A percentile compares a stretch with the other conserved stretches of the same genome.
Evolutionary conservation across 2,113 vertebrate species (phyloP).

Genomic region (Aepyceros melampus): DNA sequence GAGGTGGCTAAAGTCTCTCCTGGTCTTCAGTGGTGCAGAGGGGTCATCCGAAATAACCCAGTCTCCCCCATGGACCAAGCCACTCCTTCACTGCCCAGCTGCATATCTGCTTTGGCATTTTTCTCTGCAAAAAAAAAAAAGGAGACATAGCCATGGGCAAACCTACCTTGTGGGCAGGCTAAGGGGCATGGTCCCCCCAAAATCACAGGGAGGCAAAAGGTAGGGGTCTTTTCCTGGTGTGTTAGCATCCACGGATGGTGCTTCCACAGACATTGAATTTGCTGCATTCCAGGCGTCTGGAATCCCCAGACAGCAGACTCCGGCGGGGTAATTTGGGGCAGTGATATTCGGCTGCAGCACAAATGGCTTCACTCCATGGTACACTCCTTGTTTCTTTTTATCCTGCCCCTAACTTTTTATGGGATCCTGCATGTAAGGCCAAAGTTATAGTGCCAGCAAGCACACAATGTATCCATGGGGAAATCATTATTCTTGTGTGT

Average conservation of each 20-base stretch:
- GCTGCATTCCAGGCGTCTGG: neutral
- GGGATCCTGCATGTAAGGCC: slow-evolving; percentile 14
- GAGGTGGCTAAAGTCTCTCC: neutral
- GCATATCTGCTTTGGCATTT: neutral
- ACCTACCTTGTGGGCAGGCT: neutral
- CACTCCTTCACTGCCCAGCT: neutral
- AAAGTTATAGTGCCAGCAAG: slow-evolving; percentile 64
- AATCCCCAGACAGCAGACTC: neutral
- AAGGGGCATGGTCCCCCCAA: neutral
- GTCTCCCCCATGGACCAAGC: neutral
- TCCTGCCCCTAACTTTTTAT: slow-evolving; percentile 53
- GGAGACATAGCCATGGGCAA: neutral
- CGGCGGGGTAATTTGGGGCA: neutral
- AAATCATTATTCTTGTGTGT: slow-evolving; percentile 74
- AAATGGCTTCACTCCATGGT: neutral
- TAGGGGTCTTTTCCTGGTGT: neutral
- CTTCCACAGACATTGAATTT: neutral
- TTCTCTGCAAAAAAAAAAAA: neutral
- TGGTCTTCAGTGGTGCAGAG: neutral
- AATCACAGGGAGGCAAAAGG: neutral
- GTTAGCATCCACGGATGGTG: neutral
- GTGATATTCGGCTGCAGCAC: neutral
- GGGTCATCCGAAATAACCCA: neutral
- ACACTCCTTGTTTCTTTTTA: slow-evolving; percentile 44
- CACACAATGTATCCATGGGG: slow-evolving; percentile 67